Evolutionary conservation across 1,140 invertebrate species (phyloP).

Genomic region (Glossosoma conforme): DNA sequence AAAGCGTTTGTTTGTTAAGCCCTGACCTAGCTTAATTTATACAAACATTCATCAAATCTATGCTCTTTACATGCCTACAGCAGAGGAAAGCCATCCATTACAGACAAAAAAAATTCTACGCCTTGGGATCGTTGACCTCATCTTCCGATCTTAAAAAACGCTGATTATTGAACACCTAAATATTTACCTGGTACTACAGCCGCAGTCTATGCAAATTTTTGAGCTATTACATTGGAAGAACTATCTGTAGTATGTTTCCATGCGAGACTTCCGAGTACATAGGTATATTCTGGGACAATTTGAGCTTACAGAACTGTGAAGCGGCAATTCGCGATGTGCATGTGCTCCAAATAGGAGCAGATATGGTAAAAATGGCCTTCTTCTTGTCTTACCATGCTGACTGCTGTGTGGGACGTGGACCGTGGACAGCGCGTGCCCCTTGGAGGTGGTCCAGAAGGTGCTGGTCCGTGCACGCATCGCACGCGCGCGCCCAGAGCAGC

Average conservation of each 20-base stretch:
- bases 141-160: too few relatives aligned
- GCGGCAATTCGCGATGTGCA: too few relatives aligned
- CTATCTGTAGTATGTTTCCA: not conserved
- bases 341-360: too few relatives aligned
- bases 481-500: conserved; percentile 3
- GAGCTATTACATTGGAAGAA: not conserved
- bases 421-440: conserved; percentile 13
- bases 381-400: conserved; percentile 23
- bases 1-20: too few relatives aligned
- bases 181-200: too few relatives aligned
- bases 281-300: not conserved
- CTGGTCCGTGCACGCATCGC: conserved; percentile 18
- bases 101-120: not conserved
- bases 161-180: too few relatives aligned
- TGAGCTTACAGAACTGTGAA: too few relatives aligned
- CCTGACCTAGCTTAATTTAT: too few relatives aligned
- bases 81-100: not conserved
- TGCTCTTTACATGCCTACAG: too few relatives aligned
- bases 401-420: conserved; percentile 27
- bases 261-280: not conserved
- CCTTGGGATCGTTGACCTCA: not conserved
- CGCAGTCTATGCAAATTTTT: too few relatives aligned
- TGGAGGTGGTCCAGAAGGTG: conserved; percentile 10
- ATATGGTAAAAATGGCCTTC: not conserved
- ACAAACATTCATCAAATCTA: not conserved